These are phyloP conservation scores for Acronicta aceris DNA, from an alignment of 2,888 invertebrate species.

Conservation along the genomic window DNA sequence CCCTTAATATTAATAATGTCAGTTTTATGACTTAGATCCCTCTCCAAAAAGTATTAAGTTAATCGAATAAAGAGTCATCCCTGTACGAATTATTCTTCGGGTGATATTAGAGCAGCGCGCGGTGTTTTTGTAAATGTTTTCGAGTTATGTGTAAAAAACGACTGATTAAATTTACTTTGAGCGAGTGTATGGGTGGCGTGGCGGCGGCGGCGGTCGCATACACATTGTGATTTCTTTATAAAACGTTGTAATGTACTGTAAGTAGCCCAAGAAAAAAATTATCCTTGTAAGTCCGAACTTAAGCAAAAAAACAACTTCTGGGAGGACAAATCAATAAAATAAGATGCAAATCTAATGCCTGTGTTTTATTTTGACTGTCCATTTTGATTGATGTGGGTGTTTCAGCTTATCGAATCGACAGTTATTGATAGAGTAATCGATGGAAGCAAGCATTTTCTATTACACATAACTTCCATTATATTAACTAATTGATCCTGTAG, in stretches of 20 bases:
- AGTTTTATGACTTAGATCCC: conserved; percentile 42
- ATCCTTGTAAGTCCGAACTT: conserved; percentile 86
- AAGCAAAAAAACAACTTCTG: conserved; percentile 81
- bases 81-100: conserved; percentile 5
- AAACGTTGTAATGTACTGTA: conserved; percentile 85
- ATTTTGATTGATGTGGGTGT: neutral
- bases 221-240: conserved; percentile 89
- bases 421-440: too few species aligned
- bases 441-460: too few species aligned
- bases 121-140: conserved; percentile 71
- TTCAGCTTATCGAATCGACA: neutral
- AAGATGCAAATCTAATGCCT: conserved; percentile 81
- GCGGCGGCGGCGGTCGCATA: conserved; percentile 72
- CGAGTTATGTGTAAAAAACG: conserved; percentile 81
- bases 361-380: conserved; percentile 73
- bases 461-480: too few species aligned
- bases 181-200: conserved; percentile 63
- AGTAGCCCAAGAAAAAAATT: conserved; percentile 87
- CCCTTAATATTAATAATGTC: conserved; percentile 27
- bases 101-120: conserved; percentile 42
- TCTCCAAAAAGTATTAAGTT: conserved; percentile 13
- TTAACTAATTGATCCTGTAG: too few species aligned
- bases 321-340: conserved; percentile 88
- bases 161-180: conserved; percentile 83
- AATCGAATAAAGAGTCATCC: conserved; percentile 3